Base-by-base conservation (phyloP, 2,797 vertebrate species). In the Parauchenoglanis punctatus region DNA sequence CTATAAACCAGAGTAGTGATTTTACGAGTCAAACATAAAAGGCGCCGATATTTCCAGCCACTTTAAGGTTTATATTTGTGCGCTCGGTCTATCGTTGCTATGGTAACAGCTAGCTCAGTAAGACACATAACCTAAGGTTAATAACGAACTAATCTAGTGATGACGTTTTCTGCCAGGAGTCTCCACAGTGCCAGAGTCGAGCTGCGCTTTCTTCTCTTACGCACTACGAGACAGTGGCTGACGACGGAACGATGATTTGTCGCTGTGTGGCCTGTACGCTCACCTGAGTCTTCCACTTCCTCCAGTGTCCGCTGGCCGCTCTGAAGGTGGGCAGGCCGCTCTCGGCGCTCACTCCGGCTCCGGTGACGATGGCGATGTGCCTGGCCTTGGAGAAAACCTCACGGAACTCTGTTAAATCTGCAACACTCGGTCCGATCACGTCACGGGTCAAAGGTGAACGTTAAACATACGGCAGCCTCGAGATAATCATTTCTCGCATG, bases 271-370 rank as follows among this genome's bases (percentile, higher is more conserved):
- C 17, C 2, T 11, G 59, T 11, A 10, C 12, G 68, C 76, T n/a
- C 81, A 98, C 98, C 97, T 99, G 97, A 23, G 98, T 96, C 88
- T 96, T 95, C 98, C 98, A 99, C 91, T 96, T 97, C 77, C 98
- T 97, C 98, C 98, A 99, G 83, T 96, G 97, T 44, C 98, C 97
- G 40, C 97, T 96, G 0, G 96, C 93, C 81, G 97, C 98, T 92
- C 97, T 94, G 95, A 99, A 99, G 20, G 97, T 98, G 0, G 97
- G 98, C 0, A 99, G 94, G 0, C 98, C 97, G 0, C 98, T 99
- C 93, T 99, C 98, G 0, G 97, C 97, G 1, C 97, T 98, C 44
- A 99, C 95, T 0, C 98, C 98, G 0, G 98, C 98, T 6, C 98
- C 98, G 0, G 98, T 99, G 92, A 99, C 96, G 89, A 99, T 93